phyloP scores from a whole-genome alignment of 2,113 vertebrate genomes.

The Malaclemys terrapin region DNA sequence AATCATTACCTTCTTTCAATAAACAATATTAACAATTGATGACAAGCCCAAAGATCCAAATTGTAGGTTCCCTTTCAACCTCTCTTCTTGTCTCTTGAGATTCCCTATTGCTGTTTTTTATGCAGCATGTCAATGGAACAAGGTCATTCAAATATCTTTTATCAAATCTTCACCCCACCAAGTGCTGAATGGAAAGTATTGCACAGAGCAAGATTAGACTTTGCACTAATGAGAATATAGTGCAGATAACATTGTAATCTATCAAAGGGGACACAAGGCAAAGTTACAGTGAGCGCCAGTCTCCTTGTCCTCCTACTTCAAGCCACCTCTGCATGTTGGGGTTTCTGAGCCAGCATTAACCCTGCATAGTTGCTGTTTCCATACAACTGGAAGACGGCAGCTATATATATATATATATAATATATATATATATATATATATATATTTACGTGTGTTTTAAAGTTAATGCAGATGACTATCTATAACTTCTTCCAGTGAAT shows the following conservation, averaged over 20 bases:
- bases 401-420: neutral
- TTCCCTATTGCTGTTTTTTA: constrained; percentile 21
- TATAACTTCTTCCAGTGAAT: neutral
- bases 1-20: neutral
- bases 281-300: neutral
- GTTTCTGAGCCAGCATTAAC: constrained; percentile 44
- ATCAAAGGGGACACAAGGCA: neutral
- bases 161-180: constrained; percentile 19
- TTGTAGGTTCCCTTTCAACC: neutral
- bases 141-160: constrained; percentile 48
- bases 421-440: too few species aligned
- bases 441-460: neutral
- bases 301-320: neutral
- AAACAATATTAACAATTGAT: neutral
- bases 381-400: neutral
- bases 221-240: constrained; percentile 20
- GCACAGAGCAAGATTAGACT: constrained; percentile 35
- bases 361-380: neutral
- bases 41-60: neutral
- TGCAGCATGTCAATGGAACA: constrained; percentile 21
- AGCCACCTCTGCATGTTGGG: constrained; percentile 15
- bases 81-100: constrained; percentile 19
- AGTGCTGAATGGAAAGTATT: constrained; percentile 45
- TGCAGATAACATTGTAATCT: constrained; percentile 54
- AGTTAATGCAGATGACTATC: neutral